Evolutionary conservation across 2,113 vertebrate species (phyloP), one percentile per base, ranked within the genome.

Genomic region (Hyla sarda): DNA sequence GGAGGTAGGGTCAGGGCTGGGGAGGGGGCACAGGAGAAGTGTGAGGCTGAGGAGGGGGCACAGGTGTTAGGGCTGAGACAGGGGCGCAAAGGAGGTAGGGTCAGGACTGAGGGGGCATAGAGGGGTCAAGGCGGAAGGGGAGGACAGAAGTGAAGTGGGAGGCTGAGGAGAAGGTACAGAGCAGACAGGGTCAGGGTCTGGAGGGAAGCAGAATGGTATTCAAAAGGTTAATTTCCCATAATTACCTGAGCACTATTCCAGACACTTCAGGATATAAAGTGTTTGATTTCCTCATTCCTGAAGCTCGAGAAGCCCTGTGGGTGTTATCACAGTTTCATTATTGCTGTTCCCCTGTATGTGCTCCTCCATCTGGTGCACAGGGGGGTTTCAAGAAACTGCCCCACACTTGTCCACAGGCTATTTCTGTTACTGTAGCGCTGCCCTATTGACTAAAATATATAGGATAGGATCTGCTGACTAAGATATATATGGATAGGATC

Each of bases 221-320:
- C 9, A 12, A 11, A 5, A 30, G 67, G 67, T 71, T 37, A 71
- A 6, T 23, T 6, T 11, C 67, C 67, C 12, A 23, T 37, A 41
- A 11, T 71, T 10, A 34, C 10, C 30, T 10, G 30, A 34, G 12
- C 62, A 1, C 62, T 25, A 14, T 34, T 1, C 1, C 60, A 11
- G 23, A 1, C 58, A 60, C 58, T 60, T 60, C 30, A 32, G 62
- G 25, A 30, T 30, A 5, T 30, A 9, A 65, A 28, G 10, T 16
- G 65, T 19, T 71, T 1, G 67, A 41, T 23, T 71, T 71, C 67
- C 67, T 41, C 67, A 37, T 71, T 71, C 67, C 67, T 71, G 60
- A 11, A 12, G 23, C n/a, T 1, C 25, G 56, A 58, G 56, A 58
- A 58, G 1, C 21, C 3, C 23, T 58, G 60, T 25, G 60, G 60